Conservation (phyloP, 2,888 invertebrate species). For the Galerucella nymphaeae region DNA sequence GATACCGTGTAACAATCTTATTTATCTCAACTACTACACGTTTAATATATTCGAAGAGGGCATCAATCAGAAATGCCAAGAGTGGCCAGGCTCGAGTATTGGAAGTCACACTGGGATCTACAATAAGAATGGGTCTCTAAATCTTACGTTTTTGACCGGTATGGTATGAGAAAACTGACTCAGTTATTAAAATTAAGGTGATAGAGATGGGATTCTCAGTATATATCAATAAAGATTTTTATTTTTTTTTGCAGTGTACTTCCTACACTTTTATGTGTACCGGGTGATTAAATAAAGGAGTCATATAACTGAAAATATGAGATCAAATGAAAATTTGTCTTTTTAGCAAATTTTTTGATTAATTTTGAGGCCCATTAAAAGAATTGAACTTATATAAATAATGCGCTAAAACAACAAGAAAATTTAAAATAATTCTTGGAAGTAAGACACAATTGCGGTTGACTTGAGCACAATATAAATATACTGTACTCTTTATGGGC, state of each 20-base stretch:
- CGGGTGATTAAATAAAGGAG: too few relatives aligned
- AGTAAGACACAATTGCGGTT: conserved; percentile 10
- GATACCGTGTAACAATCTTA: conserved; percentile 63
- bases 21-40: conserved; percentile 62
- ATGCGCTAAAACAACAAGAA: neutral
- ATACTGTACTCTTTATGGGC: conserved; percentile 14
- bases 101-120: conserved; percentile 52
- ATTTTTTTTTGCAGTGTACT: neutral
- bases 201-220: conserved; percentile 11
- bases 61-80: conserved; percentile 52
- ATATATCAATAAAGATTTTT: conserved; percentile 8
- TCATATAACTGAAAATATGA: too few relatives aligned
- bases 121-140: conserved; percentile 49
- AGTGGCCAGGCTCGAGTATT: conserved; percentile 42
- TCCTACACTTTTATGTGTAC: too few relatives aligned
- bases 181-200: conserved; percentile 43
- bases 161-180: conserved; percentile 37
- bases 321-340: too few relatives aligned
- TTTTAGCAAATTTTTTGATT: too few relatives aligned
- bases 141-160: conserved; percentile 44
- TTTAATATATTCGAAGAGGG: conserved; percentile 56
- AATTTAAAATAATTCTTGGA: conserved; percentile 7
- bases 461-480: conserved; percentile 7
- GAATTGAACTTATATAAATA: neutral
- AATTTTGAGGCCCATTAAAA: neutral